These are phyloP conservation scores for Synchiropus splendidus DNA, from an alignment of 2,113 vertebrate genomes.

Conservation along the genomic window DNA sequence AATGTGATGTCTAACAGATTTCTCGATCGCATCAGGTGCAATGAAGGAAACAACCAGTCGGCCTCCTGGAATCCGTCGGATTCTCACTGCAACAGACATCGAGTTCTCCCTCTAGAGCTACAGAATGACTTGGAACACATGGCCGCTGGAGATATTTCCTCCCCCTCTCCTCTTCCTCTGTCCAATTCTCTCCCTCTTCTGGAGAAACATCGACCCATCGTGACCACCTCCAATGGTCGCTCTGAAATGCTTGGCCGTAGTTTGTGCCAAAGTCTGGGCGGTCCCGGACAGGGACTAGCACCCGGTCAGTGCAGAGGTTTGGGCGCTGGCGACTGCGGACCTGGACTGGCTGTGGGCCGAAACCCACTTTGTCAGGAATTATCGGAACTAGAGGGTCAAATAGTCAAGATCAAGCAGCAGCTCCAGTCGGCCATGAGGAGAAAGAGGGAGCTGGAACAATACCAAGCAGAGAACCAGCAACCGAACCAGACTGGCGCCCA, in stretches of 20 bases:
- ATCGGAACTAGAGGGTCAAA: conserved; percentile 85
- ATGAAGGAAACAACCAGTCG: conserved; percentile 74
- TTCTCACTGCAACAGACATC: conserved; percentile 68
- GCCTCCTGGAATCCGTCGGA: conserved; percentile 74
- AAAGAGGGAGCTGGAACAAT: conserved; percentile 88
- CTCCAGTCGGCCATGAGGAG: conserved; percentile 85
- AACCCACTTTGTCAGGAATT: conserved; percentile 82
- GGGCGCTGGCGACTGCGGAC: conserved; percentile 20
- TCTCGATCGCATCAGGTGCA: conserved; percentile 65
- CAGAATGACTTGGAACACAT: conserved; percentile 68
- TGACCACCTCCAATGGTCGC: conserved; percentile 79
- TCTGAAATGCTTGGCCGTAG: conserved; percentile 68
- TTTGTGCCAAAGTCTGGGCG: conserved; percentile 19
- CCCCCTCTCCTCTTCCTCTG: conserved; percentile 48
- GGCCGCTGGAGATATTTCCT: conserved; percentile 70
- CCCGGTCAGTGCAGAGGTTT: conserved; percentile 28
- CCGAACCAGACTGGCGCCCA: conserved; percentile 48
- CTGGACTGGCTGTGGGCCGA: conserved; percentile 32
- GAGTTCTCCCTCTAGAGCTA: conserved; percentile 67
- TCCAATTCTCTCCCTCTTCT: conserved; percentile 57
- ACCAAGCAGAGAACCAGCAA: conserved; percentile 72
- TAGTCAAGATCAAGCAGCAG: conserved; percentile 86
- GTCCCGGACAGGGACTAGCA: conserved; percentile 13
- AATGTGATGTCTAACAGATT: no score
- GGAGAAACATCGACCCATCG: conserved; percentile 66